These are phyloP conservation scores for Chelon auratus DNA, from an alignment of 2,797 vertebrate species.

Conservation along the genomic window DNA sequence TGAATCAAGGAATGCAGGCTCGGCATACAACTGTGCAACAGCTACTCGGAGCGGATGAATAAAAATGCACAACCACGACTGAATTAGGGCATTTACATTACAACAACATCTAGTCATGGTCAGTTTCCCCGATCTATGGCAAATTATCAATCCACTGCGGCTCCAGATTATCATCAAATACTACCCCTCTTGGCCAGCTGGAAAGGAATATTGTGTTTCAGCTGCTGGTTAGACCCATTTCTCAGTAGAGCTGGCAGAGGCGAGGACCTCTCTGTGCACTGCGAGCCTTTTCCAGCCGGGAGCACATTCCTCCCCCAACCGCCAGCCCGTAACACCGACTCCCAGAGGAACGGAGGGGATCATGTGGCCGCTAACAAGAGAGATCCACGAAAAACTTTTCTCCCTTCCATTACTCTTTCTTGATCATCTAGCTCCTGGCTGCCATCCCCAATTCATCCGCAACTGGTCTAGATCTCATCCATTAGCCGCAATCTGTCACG, in stretches of 20 bases:
- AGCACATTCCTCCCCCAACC: conserved; percentile 72
- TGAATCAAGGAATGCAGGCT: neutral
- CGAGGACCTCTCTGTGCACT: conserved; percentile 53
- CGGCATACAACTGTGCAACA: neutral
- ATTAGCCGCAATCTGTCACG: conserved; percentile 35
- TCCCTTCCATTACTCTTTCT: conserved; percentile 39
- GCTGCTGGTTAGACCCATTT: conserved; percentile 36
- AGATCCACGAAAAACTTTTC: conserved; percentile 47
- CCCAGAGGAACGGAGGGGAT: conserved; percentile 68
- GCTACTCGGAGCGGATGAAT: conserved; percentile 13
- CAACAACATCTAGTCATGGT: conserved; percentile 24
- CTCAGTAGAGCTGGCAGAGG: conserved; percentile 50
- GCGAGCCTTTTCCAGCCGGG: conserved; percentile 74
- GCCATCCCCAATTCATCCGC: conserved; percentile 24
- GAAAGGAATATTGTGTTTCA: conserved; percentile 64
- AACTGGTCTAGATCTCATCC: conserved; percentile 44
- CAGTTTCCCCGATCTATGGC: conserved; percentile 18
- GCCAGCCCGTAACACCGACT: conserved; percentile 50
- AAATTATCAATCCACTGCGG: conserved; percentile 45
- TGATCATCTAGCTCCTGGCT: conserved; percentile 34
- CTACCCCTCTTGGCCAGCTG: conserved; percentile 40
- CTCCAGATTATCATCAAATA: conserved; percentile 25
- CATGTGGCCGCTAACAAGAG: conserved; percentile 74
- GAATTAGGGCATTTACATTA: conserved; percentile 50
- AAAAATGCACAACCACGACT: conserved; percentile 6